Percentiles rank a stretch among this genome's conserved stretches.
Evolutionary conservation across 2,113 vertebrate species (phyloP).

Genomic region (Pangasianodon gigas): DNA sequence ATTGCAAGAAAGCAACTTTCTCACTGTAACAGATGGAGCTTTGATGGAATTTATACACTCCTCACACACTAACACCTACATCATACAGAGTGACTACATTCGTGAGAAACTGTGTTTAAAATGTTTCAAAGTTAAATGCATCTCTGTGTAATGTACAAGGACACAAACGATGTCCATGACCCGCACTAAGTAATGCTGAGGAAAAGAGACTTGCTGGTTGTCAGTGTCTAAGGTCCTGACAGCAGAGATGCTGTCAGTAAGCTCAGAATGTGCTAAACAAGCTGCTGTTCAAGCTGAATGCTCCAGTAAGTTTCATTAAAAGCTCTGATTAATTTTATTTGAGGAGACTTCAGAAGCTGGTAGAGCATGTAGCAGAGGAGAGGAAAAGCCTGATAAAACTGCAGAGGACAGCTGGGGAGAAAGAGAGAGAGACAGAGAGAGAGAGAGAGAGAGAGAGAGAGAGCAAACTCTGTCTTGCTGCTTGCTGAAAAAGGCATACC

Average conservation of each 20-base stretch:
- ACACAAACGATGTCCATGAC: background rate
- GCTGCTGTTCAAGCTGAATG: constrained; percentile 64
- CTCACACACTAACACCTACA: background rate
- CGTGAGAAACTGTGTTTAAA: background rate
- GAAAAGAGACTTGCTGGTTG: background rate
- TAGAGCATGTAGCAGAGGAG: constrained; percentile 57
- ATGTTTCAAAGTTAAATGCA: background rate
- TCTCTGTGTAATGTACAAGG: background rate
- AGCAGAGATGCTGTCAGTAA: constrained; percentile 28
- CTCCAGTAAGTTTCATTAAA: constrained; percentile 66
- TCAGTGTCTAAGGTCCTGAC: constrained; percentile 36
- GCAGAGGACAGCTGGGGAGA: constrained; percentile 1
- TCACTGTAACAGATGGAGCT: background rate
- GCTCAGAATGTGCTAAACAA: constrained; percentile 56
- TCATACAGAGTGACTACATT: background rate
- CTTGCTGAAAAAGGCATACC: background rate
- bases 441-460: constrained; percentile 28
- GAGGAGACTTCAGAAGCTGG: constrained; percentile 61
- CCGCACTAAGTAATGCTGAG: background rate
- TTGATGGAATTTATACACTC: background rate
- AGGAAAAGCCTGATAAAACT: constrained; percentile 30
- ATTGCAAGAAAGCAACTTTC: background rate
- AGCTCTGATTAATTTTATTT: constrained; percentile 67
- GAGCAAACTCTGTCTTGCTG: background rate
- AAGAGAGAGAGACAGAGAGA: constrained; percentile 35